Evolutionary conservation across 37 sponge, comb jelly and placozoan genomes (phyloP).

Genomic region (Halichondria panicea): DNA sequence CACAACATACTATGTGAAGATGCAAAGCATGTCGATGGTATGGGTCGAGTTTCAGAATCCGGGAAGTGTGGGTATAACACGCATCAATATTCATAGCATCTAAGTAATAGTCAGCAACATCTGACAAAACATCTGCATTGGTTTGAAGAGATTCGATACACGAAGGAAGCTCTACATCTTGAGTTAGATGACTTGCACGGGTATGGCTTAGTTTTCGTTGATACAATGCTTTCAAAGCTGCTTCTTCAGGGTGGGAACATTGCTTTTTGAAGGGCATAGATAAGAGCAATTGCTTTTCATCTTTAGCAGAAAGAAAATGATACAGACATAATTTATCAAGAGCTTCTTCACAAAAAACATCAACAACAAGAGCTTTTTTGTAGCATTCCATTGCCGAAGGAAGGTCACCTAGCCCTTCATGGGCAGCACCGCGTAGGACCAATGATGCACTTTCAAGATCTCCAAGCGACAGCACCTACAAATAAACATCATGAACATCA

Average conservation of each 20-base stretch:
- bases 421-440: slow-evolving; percentile 48
- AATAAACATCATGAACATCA: not conserved
- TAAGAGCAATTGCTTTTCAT: slow-evolving; percentile 31
- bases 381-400: slow-evolving; percentile 48
- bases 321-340: slow-evolving; percentile 45
- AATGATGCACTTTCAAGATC: slow-evolving; percentile 40
- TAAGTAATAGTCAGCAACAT: slow-evolving; percentile 27
- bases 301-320: slow-evolving; percentile 43
- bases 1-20: slow-evolving; percentile 60
- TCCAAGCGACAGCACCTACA: slow-evolving; percentile 3
- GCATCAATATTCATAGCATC: slow-evolving; percentile 36
- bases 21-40: slow-evolving; percentile 58
- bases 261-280: slow-evolving; percentile 57
- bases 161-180: too few species aligned
- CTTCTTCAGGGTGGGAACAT: slow-evolving; percentile 38
- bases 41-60: slow-evolving; percentile 59
- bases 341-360: slow-evolving; percentile 74
- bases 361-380: slow-evolving; percentile 33
- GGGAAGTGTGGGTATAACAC: slow-evolving; percentile 57
- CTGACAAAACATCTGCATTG: slow-evolving; percentile 46
- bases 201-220: not conserved
- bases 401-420: slow-evolving; percentile 63
- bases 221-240: not conserved
- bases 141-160: slow-evolving; percentile 1
- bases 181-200: too few species aligned